Conservation (phyloP, 1,140 invertebrate species). For the Calliopsis andreniformis region DNA sequence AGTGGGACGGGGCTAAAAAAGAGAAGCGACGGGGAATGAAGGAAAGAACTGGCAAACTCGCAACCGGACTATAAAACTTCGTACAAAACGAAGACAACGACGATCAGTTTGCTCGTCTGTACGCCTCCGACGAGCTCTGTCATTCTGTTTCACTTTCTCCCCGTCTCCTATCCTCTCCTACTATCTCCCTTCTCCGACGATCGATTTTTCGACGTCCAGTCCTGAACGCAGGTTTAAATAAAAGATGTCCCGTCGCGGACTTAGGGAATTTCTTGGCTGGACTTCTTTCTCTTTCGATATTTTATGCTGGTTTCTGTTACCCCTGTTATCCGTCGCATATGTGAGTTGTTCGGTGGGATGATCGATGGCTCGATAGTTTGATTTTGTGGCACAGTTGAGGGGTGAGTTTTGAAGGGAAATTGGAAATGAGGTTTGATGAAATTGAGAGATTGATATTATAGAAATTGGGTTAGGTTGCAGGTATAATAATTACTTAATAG, state of each 20-base stretch:
- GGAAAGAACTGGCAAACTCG: constrained; percentile 71
- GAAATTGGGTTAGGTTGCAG: too few relatives aligned
- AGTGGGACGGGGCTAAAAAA: constrained; percentile 35
- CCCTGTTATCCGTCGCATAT: constrained; percentile 12
- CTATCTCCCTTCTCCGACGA: background rate
- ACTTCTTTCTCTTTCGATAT: constrained; percentile 1
- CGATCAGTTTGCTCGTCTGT: constrained; percentile 52
- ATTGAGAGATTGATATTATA: too few relatives aligned
- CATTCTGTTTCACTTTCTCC: constrained; percentile 41
- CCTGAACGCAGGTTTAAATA: constrained; percentile 25
- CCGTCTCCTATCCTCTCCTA: background rate
- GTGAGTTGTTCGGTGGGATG: too few relatives aligned
- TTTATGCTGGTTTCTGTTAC: background rate
- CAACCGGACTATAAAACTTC: constrained; percentile 70
- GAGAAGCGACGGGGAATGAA: constrained; percentile 41
- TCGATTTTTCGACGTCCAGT: constrained; percentile 21
- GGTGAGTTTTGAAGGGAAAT: too few relatives aligned
- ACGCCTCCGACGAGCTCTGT: constrained; percentile 51
- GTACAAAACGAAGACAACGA: constrained; percentile 67
- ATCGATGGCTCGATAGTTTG: too few relatives aligned
- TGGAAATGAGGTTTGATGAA: too few relatives aligned
- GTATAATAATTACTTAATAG: too few relatives aligned
- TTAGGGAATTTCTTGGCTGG: constrained; percentile 22
- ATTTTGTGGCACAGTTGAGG: too few relatives aligned
- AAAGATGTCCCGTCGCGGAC: constrained; percentile 24